Conservation (phyloP, 1,140 invertebrate species). For the Camponotus vicinus region DNA sequence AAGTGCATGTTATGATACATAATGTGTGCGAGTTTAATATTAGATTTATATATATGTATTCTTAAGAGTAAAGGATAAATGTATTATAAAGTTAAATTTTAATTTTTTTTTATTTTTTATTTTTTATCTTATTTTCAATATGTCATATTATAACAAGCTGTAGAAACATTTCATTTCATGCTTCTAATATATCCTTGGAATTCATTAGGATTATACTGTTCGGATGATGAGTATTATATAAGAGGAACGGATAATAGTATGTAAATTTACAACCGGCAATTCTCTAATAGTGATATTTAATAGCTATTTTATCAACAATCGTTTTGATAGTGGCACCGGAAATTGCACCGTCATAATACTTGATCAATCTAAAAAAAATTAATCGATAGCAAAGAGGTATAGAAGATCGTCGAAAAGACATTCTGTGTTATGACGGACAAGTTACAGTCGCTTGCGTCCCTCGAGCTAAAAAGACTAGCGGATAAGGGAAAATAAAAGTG, state of each 20-base stretch:
- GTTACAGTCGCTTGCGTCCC: background rate
- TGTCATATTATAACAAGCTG: too few species aligned
- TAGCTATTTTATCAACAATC: conserved; percentile 26
- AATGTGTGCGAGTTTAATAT: background rate
- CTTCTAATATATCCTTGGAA: background rate
- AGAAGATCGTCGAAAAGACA: background rate
- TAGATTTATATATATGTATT: conserved; percentile 20
- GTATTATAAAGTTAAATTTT: background rate
- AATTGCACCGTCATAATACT: conserved; percentile 1
- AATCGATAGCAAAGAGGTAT: background rate
- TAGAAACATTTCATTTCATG: background rate
- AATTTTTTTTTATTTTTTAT: too few species aligned
- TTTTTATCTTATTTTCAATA: background rate
- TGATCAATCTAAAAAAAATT: background rate
- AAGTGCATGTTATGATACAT: background rate
- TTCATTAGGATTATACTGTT: background rate
- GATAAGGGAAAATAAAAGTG: conserved; percentile 35
- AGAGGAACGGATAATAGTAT: background rate
- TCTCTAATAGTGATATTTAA: background rate
- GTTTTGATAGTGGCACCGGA: conserved; percentile 15
- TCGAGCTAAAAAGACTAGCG: background rate
- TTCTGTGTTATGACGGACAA: background rate
- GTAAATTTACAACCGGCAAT: background rate
- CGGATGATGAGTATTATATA: background rate
- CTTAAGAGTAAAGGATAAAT: background rate